Conservation (phyloP, 1,140 invertebrate species). For the Platorchestia sp. region DNA sequence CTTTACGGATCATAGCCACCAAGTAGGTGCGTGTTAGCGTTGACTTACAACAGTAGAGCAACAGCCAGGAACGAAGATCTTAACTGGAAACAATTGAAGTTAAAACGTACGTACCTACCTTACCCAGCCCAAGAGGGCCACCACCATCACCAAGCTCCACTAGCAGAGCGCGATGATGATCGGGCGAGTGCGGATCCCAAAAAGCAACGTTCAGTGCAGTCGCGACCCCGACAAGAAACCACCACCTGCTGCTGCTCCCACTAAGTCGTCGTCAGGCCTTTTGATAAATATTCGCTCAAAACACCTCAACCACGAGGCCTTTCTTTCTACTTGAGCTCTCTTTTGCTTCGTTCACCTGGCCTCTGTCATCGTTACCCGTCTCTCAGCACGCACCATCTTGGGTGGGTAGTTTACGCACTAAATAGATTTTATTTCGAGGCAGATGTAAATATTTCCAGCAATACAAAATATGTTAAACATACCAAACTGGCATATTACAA, state of each 20-base stretch:
- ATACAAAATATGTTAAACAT: no score
- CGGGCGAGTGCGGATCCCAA: background rate
- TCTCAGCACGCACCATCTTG: no score
- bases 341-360: background rate
- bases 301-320: background rate
- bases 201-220: slow-evolving; percentile 42
- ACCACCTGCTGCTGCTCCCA: slow-evolving; percentile 39
- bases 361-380: background rate
- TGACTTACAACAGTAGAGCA: background rate
- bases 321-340: background rate
- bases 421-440: no score
- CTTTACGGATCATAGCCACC: background rate
- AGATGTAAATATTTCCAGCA: no score
- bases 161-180: background rate
- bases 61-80: background rate
- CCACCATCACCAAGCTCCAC: background rate
- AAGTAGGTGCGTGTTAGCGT: background rate
- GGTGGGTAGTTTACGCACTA: no score
- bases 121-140: background rate
- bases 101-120: slow-evolving; percentile 21
- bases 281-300: slow-evolving; percentile 39
- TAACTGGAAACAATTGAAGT: slow-evolving; percentile 24
- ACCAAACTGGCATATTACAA: no score
- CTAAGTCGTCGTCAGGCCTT: background rate
- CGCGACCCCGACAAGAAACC: slow-evolving; percentile 38